Evolutionary conservation across 2,888 invertebrate species (phyloP).

Genomic region (Caradrina clavipalpis): DNA sequence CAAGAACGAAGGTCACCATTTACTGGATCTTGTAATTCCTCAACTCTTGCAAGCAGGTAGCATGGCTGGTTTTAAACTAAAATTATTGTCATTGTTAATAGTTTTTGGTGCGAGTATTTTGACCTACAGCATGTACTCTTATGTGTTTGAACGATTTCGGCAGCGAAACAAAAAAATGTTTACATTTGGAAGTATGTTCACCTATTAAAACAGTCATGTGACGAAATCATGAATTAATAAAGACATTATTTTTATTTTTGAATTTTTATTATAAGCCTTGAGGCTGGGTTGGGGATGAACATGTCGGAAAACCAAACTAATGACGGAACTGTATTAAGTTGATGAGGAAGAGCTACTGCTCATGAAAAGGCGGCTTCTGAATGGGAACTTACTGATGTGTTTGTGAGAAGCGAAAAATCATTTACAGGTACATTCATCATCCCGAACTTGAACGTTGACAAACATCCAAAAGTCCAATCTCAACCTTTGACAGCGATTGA

Average conservation of each 20-base stretch:
- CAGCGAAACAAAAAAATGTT: slow-evolving; percentile 68
- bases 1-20: slow-evolving; percentile 49
- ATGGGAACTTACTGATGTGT: too few species aligned
- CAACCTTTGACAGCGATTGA: too few species aligned
- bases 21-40: slow-evolving; percentile 35
- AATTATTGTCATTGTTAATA: slow-evolving; percentile 64
- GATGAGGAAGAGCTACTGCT: too few species aligned
- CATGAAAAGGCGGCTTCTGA: too few species aligned
- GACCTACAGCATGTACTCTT: slow-evolving; percentile 76
- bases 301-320: too few species aligned
- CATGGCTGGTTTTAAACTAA: slow-evolving; percentile 75
- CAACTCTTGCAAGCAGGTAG: slow-evolving; percentile 8
- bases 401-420: too few species aligned
- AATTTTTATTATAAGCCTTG: slow-evolving; percentile 46
- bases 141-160: slow-evolving; percentile 72
- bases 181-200: slow-evolving; percentile 73
- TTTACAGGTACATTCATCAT: too few species aligned
- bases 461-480: too few species aligned
- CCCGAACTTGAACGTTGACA: too few species aligned
- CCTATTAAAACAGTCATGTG: slow-evolving; percentile 59
- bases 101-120: slow-evolving; percentile 69
- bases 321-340: too few species aligned
- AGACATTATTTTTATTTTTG: slow-evolving; percentile 37
- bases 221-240: slow-evolving; percentile 47
- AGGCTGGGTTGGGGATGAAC: not conserved